Base-by-base conservation (phyloP, 35 echinoderm and acorn worm genomes). In the Holothuria glaberrima region DNA sequence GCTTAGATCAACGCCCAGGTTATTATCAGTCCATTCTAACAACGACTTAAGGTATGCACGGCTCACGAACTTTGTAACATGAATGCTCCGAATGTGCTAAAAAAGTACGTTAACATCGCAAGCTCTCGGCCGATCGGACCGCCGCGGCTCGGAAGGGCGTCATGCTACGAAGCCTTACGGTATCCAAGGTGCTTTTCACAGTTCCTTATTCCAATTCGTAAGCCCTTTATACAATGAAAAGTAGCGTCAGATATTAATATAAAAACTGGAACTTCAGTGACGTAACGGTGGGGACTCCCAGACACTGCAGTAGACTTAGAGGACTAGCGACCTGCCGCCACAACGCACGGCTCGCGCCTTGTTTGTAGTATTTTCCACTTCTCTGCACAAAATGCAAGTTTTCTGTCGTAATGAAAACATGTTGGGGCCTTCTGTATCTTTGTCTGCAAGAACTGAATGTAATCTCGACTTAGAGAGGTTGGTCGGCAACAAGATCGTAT, bases 371-470 rank as follows among this genome's bases (percentile, higher is more conserved):
- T 82, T 82, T 82, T 82, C 79, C 79, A 82, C 79, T 58, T 60
- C 79, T 82, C 46, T 82, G 79, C 79, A 82, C 79, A 82, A 82
- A 82, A 82, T 82, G 57, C 79, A 29, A 48, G 48, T 56, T 82
- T 82, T 82, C 57, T 60, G 57, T 82, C 79, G 79, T 82, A 82
- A 82, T 82, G 79, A 82, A 82, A 82, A 82, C 79, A 82, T 82
- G 79, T 82, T 82, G 79, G 79, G 79, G 79, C 79, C 79, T 82
- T 82, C 79, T 36, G 46, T 27, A 82, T 57, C 79, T 82, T 82
- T 82, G 79, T 82, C 79, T 82, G 79, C 79, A 75, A 38, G 48
- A 84, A 84, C 30, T 64, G 59, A 84, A 84, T 84, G 80, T 64
- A 84, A 84, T 59, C 59, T 84, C 52, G 80, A 64, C 58, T 33